Evolutionary conservation across 2,113 vertebrate species (phyloP).

Genomic region (Caretta caretta): DNA sequence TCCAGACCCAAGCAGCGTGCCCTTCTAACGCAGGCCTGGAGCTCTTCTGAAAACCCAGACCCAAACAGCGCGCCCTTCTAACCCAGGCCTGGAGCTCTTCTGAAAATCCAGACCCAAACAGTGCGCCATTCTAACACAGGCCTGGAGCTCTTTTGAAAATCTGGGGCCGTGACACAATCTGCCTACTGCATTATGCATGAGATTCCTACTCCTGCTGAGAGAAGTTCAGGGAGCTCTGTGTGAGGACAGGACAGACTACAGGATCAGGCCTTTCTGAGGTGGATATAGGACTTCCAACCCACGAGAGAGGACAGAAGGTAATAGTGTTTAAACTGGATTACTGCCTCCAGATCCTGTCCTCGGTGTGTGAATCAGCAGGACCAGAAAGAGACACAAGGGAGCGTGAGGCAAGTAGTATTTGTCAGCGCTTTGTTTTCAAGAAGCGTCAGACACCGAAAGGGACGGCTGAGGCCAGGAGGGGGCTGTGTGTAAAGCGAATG

Average conservation of each 20-base stretch:
- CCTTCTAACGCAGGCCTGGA: neutral
- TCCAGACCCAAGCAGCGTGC: neutral
- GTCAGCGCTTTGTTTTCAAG: neutral
- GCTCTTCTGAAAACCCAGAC: neutral
- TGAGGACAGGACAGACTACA: neutral
- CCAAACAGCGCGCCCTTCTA: neutral
- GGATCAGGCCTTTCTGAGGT: neutral
- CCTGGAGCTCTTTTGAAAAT: neutral
- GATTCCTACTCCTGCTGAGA: neutral
- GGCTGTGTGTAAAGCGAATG: neutral
- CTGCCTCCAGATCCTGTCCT: neutral
- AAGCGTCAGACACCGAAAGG: neutral
- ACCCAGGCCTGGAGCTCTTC: neutral
- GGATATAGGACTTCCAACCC: neutral
- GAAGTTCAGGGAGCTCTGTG: neutral
- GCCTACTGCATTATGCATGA: fast-evolving
- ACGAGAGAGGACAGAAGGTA: neutral
- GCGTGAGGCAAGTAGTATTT: fast-evolving
- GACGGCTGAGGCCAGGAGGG: neutral
- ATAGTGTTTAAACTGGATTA: neutral
- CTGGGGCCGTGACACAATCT: neutral
- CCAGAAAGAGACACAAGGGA: neutral
- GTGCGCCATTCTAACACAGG: neutral
- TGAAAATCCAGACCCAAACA: neutral
- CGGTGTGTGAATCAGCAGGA: neutral